Evolutionary conservation across 1,140 invertebrate species (phyloP).

Genomic region (Homarus americanus): DNA sequence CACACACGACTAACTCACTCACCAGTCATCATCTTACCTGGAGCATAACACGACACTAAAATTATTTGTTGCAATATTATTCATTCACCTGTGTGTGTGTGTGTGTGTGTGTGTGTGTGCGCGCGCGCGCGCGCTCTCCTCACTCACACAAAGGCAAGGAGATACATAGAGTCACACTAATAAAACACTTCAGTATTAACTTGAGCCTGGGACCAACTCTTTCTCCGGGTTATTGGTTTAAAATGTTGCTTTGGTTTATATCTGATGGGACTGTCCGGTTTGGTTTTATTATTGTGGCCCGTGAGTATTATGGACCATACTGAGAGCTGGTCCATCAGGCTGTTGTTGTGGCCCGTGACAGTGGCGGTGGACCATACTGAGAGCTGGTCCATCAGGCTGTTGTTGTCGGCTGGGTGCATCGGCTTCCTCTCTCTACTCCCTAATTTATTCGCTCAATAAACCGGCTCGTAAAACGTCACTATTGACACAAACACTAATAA

Average conservation of each 20-base stretch:
- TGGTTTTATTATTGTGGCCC: background rate
- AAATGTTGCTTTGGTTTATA: background rate
- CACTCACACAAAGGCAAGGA: too few relatives aligned
- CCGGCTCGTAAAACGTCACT: constrained; percentile 33
- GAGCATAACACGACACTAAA: too few relatives aligned
- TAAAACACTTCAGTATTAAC: constrained; percentile 23
- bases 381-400: background rate
- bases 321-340: constrained; percentile 3
- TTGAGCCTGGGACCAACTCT: background rate
- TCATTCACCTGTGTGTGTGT: too few relatives aligned
- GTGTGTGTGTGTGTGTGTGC: too few relatives aligned
- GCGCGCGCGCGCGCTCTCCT: too few relatives aligned
- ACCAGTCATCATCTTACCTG: too few relatives aligned
- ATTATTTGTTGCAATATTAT: too few relatives aligned
- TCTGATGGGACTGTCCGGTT: constrained; percentile 7
- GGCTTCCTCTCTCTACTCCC: background rate
- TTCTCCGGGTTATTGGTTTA: constrained; percentile 1
- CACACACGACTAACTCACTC: too few relatives aligned
- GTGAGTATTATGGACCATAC: background rate
- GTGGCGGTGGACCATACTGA: too few relatives aligned
- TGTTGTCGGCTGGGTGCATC: background rate
- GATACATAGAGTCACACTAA: too few relatives aligned
- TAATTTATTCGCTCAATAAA: constrained; percentile 38
- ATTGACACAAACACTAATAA: constrained; percentile 48
- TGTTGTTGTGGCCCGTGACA: background rate